Evolutionary conservation across 2,888 invertebrate genomes (phyloP).

Genomic region (Bibio marci): DNA sequence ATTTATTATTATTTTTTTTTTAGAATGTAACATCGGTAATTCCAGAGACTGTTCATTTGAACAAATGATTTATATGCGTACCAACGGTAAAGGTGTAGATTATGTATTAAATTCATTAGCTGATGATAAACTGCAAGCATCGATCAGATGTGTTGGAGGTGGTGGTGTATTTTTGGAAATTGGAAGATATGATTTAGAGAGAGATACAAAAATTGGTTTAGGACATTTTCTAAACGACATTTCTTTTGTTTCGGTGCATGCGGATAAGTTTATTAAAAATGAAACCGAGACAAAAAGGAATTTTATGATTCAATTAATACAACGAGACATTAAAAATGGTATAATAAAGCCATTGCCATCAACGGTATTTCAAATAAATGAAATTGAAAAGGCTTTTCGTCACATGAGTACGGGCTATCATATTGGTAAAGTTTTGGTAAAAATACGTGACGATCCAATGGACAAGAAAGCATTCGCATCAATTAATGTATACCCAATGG

Average conservation of each 20-base stretch:
- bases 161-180: slow-evolving; percentile 66
- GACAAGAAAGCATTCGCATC: slow-evolving; percentile 14
- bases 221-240: slow-evolving; percentile 52
- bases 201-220: slow-evolving; percentile 42
- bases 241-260: slow-evolving; percentile 59
- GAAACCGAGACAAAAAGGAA: slow-evolving; percentile 38
- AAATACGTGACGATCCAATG: slow-evolving; percentile 19
- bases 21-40: slow-evolving; percentile 70
- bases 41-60: slow-evolving; percentile 79
- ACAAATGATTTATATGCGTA: slow-evolving; percentile 58
- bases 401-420: slow-evolving; percentile 53
- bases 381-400: slow-evolving; percentile 55
- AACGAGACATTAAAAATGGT: slow-evolving; percentile 45
- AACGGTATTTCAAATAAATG: slow-evolving; percentile 42
- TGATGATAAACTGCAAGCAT: slow-evolving; percentile 73
- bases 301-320: too few relatives aligned
- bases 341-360: slow-evolving; percentile 49
- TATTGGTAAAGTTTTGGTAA: slow-evolving; percentile 51
- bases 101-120: slow-evolving; percentile 80
- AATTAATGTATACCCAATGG: slow-evolving; percentile 17
- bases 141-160: slow-evolving; percentile 38
- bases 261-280: slow-evolving; percentile 44
- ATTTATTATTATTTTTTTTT: too few relatives aligned
- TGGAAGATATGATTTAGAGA: slow-evolving; percentile 64
- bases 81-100: slow-evolving; percentile 78